Conservation (phyloP, 2,113 vertebrate genomes). For the Sturnus vulgaris region DNA sequence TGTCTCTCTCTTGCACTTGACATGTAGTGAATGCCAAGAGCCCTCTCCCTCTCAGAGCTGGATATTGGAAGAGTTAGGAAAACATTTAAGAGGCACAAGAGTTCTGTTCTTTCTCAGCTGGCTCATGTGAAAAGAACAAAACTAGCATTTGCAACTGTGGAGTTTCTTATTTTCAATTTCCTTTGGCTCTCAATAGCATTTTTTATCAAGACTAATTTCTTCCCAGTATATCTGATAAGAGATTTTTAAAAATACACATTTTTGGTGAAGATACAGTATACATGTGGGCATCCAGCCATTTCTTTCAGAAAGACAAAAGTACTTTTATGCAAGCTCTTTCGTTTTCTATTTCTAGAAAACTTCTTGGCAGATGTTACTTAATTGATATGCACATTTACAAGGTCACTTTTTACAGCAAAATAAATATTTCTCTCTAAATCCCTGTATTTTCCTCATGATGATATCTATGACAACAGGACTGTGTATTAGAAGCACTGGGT, state of each 20-base stretch:
- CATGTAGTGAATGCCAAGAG: not conserved
- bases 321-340: conserved; percentile 19
- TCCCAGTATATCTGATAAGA: conserved; percentile 43
- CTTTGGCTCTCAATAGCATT: not conserved
- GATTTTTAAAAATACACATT: not conserved
- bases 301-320: conserved; percentile 31
- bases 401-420: conserved; percentile 46
- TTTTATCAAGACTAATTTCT: conserved; percentile 43
- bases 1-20: not conserved
- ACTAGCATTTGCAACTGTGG: not conserved
- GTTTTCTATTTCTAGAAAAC: conserved; percentile 43
- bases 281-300: conserved; percentile 36
- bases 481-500: not conserved
- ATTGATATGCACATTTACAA: conserved; percentile 62
- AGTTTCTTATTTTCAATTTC: not conserved
- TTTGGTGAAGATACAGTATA: conserved; percentile 44
- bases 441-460: not conserved
- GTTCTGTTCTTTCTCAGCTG: not conserved
- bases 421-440: conserved; percentile 6
- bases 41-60: not conserved
- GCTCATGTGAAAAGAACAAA: not conserved
- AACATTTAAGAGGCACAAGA: not conserved
- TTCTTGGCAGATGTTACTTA: conserved; percentile 59
- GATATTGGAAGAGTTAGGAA: not conserved
- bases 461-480: not conserved